These are phyloP conservation scores for Heterotis niloticus DNA, from an alignment of 2,113 vertebrate species.

Conservation along the genomic window DNA sequence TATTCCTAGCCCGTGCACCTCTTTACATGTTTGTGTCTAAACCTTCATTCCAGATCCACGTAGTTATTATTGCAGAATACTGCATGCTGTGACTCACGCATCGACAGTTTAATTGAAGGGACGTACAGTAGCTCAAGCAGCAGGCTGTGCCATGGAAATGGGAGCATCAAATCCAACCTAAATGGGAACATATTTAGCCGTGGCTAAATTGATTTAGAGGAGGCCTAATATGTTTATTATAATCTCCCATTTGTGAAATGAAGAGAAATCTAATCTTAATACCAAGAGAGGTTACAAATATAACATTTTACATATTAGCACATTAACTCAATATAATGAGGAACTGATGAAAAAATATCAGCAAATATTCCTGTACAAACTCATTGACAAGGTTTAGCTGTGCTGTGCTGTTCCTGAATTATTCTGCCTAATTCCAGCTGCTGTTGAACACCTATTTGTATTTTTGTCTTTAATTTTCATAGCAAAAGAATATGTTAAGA, in stretches of 20 bases:
- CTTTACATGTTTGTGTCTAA: neutral
- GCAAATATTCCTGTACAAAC: neutral
- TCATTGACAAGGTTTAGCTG: neutral
- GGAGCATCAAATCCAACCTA: neutral
- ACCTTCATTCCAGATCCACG: constrained; percentile 5
- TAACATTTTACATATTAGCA: constrained; percentile 11
- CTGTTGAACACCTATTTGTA: neutral
- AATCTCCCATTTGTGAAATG: constrained; percentile 10
- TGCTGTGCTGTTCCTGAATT: neutral
- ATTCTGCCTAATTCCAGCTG: neutral
- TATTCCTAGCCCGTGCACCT: constrained; percentile 1
- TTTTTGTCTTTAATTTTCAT: neutral
- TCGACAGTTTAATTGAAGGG: constrained; percentile 16
- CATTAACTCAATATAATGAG: neutral
- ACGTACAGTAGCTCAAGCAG: neutral
- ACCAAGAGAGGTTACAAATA: constrained; percentile 5
- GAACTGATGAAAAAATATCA: neutral
- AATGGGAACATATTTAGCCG: constrained; percentile 15
- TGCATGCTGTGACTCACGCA: constrained; percentile 13
- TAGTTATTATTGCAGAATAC: neutral
- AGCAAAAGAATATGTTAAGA: neutral
- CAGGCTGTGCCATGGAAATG: constrained; percentile 3
- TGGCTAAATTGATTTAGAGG: constrained; percentile 14
- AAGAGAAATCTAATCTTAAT: constrained; percentile 14
- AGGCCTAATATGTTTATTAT: constrained; percentile 18